Percentiles rank a stretch among this genome's conserved stretches.
These are phyloP conservation scores for Holothuria glaberrima DNA, from an alignment of 35 echinoderm and acorn worm species.

Conservation along the genomic window DNA sequence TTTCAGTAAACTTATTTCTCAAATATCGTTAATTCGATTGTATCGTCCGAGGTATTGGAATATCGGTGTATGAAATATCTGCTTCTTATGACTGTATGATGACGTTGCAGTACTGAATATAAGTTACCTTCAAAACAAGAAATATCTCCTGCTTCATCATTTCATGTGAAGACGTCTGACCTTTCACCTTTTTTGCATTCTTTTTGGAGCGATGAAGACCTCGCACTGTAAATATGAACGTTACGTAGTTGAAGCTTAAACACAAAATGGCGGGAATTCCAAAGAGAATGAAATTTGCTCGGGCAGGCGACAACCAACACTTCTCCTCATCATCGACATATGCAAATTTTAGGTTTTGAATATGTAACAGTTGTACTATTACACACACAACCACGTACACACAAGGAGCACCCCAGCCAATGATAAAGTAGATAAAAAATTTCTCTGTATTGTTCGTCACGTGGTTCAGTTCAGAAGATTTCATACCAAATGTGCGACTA, in stretches of 20 bases:
- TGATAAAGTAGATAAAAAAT: conserved; percentile 13
- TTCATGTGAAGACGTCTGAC: background rate
- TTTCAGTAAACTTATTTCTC: too few species aligned
- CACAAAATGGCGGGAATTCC: conserved; percentile 31
- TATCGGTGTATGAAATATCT: too few species aligned
- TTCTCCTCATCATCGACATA: background rate
- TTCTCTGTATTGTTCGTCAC: background rate
- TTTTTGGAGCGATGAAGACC: conserved; percentile 17
- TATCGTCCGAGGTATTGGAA: too few species aligned
- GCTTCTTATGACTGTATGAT: too few species aligned
- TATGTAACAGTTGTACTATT: background rate
- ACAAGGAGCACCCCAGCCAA: conserved; percentile 31
- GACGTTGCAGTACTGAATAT: too few species aligned
- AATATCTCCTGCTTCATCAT: conserved; percentile 34
- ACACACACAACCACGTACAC: background rate
- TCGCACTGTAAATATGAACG: conserved; percentile 3
- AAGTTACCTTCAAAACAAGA: background rate
- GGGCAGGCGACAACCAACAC: conserved; percentile 34
- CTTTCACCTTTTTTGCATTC: conserved; percentile 34
- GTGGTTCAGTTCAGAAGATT: background rate
- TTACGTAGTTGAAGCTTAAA: conserved; percentile 16
- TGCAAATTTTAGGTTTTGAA: background rate
- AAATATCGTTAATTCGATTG: too few species aligned
- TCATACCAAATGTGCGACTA: conserved; percentile 58
- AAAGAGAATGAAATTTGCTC: conserved; percentile 45